Base-by-base conservation (phyloP, 2,797 vertebrate genomes). In the Notoglanidium macrostoma region DNA sequence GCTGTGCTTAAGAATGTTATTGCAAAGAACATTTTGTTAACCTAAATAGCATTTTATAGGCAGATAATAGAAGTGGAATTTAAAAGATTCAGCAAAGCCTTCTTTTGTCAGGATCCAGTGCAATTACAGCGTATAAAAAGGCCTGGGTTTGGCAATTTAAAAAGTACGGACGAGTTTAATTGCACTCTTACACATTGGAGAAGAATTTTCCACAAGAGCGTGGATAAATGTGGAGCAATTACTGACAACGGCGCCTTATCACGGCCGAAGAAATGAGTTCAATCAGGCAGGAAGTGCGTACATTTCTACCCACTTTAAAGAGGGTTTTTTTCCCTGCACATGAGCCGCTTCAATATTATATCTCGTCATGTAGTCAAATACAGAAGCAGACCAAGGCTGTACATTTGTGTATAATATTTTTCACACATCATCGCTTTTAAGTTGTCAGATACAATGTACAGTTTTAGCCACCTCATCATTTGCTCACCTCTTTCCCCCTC, bases 161-260 rank as follows among this genome's bases (percentile, higher is more conserved):
- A 61, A 72, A n/a, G 51, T 59, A 51, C 12, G 46, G 81, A 51
- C 61, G 12, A 40, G 81, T 21, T 89, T 70, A 81, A 88, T 57
- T 85, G 73, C 21, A 59, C 54, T 21, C 46, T 73, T 55, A 55
- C 57, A 46, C 40, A 73, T 63, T 14, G 63, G 54, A 49, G 78
- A 65, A 40, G 79, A 86, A 61, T 86, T 84, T 86, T 86, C 79
- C 84, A 57, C 40, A 80, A 76, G 49, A 90, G 79, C 65, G 8
- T 67, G 32, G 2, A 67, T 68, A 67, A 68, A 84, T 55, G 32
- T 29, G 54, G 68, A 57, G 72, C 55, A 76, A 65, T 86, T 80
- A 76, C 76, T 23, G 54, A 61, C 29, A 85, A 35, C 35, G 19
- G 17, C 40, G 40, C 17, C 49, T 49, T 82, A 83, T 78, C 59